A percentile compares a stretch with the other conserved stretches of the same genome.
Conservation (phyloP, 2,797 vertebrate species). For the Argya squamiceps region DNA sequence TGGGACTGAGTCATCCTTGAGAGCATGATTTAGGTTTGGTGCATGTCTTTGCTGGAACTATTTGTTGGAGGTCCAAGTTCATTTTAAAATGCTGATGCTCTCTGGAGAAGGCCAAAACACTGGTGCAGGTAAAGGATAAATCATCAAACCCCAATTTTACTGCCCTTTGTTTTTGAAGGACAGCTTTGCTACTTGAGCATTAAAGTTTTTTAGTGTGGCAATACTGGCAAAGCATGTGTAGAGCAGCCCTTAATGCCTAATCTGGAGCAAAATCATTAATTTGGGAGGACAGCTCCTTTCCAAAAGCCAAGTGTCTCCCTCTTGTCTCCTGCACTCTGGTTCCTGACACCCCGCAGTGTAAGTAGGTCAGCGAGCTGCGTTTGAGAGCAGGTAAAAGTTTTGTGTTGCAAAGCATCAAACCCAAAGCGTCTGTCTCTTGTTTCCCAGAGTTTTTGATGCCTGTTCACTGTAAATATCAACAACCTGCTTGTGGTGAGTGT, state of each 20-base stretch:
- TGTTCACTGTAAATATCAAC: not conserved
- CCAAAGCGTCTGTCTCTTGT: not conserved
- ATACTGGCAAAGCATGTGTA: not conserved
- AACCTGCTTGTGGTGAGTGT: not conserved
- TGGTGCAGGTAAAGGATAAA: not conserved
- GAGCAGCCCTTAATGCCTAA: not conserved
- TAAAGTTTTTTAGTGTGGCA: not conserved
- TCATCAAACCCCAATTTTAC: not conserved
- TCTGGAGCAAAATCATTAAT: not conserved
- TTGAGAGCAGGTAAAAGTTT: not conserved
- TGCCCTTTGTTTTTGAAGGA: not conserved
- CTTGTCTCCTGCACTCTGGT: not conserved
- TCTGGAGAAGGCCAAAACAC: not conserved
- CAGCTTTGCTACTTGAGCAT: not conserved
- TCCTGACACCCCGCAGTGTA: not conserved
- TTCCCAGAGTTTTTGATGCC: not conserved
- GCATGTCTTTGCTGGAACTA: not conserved
- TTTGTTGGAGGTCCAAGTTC: not conserved
- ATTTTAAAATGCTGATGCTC: not conserved
- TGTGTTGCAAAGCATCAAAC: not conserved
- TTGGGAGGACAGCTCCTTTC: not conserved
- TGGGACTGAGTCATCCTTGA: slow-evolving; percentile 2
- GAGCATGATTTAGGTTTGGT: not conserved
- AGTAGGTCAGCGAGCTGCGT: not conserved
- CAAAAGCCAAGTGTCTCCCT: not conserved